These are phyloP conservation scores for Salminus brasiliensis DNA, from an alignment of 2,113 vertebrate species.

Conservation along the genomic window DNA sequence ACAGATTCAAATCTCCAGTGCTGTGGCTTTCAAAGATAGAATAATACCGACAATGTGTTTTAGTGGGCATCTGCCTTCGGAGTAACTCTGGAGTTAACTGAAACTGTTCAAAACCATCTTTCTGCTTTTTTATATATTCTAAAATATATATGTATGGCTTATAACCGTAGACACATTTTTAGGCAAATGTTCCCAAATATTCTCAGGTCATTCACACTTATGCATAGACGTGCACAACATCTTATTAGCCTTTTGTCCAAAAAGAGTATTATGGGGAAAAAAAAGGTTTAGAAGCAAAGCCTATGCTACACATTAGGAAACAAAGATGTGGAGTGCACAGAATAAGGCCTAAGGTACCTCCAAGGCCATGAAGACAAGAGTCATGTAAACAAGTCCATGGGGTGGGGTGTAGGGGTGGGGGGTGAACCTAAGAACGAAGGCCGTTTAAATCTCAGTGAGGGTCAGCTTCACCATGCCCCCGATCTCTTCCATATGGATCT, in stretches of 20 bases:
- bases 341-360: slow-evolving; percentile 28
- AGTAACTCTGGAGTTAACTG: background rate
- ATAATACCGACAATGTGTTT: slow-evolving; percentile 21
- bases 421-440: background rate
- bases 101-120: too few species aligned
- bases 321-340: slow-evolving; percentile 35
- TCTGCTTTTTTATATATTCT: background rate
- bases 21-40: slow-evolving; percentile 61
- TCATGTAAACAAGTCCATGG: slow-evolving; percentile 70
- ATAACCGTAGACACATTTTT: background rate
- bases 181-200: too few species aligned
- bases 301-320: slow-evolving; percentile 25
- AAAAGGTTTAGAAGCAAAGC: background rate
- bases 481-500: slow-evolving; percentile 91
- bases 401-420: too few species aligned
- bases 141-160: slow-evolving; percentile 36
- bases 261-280: background rate
- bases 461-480: slow-evolving; percentile 91
- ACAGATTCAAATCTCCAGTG: slow-evolving; percentile 68
- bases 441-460: slow-evolving; percentile 90
- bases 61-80: background rate
- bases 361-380: slow-evolving; percentile 33
- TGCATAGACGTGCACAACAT: slow-evolving; percentile 25
- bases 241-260: background rate
- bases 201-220: background rate